phyloP scores from a whole-genome alignment of 2,797 vertebrate genomes.

The Hybognathus amarus region DNA sequence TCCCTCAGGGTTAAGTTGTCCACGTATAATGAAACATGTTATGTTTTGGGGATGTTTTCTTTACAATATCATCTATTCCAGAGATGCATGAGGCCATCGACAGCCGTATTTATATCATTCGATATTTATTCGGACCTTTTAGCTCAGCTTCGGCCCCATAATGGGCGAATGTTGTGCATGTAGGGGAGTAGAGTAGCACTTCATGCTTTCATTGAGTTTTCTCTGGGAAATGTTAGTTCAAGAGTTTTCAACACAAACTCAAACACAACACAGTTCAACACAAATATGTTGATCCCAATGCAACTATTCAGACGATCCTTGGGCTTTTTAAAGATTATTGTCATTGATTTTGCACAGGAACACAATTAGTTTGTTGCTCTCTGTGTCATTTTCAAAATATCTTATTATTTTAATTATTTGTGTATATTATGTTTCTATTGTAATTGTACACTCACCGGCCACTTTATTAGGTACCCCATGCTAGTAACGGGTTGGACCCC shows the following conservation, averaged over 20 bases:
- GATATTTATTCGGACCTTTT: conserved; percentile 59
- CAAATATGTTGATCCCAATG: not conserved
- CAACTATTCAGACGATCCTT: too few species aligned
- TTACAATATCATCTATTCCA: not conserved
- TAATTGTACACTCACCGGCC: too few species aligned
- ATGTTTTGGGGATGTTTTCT: not conserved
- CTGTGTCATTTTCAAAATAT: not conserved
- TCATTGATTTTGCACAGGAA: not conserved
- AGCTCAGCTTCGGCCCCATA: conserved; percentile 52
- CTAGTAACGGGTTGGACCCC: too few species aligned
- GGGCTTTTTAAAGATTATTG: not conserved
- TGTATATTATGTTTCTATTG: not conserved
- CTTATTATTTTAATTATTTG: not conserved
- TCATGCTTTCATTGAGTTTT: not conserved
- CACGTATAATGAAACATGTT: not conserved
- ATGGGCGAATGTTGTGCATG: conserved; percentile 11
- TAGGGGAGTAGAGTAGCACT: not conserved
- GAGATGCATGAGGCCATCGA: not conserved
- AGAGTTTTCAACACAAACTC: not conserved
- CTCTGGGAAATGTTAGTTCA: not conserved
- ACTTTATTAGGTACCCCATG: too few species aligned
- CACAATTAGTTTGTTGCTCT: not conserved
- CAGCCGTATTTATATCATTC: too few species aligned
- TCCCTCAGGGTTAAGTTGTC: not conserved
- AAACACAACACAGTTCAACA: too few species aligned